Evolutionary conservation across 2,113 vertebrate genomes (phyloP), one percentile per base, ranked within the genome.

Genomic region (Rhea americana): DNA sequence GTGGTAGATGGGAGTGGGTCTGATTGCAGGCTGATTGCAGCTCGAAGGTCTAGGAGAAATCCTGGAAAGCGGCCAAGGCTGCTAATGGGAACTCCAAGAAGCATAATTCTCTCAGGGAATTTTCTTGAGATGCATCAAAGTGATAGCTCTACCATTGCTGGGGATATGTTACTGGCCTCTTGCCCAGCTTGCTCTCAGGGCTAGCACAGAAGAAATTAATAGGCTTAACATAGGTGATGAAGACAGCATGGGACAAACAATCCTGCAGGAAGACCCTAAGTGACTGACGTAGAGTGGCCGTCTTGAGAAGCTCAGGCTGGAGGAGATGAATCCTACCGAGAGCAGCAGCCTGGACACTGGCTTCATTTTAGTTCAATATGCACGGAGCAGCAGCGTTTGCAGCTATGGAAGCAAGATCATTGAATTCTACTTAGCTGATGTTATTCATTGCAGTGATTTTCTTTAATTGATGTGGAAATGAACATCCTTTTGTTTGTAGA

Each of bases 381-480:
- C 28, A 26, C 81, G 20, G 73, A 75, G 55, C 3, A 3, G 68
- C 4, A 3, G 76, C 55, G 28, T 51, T 83, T 51, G 77, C 77
- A 84, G 67, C 2, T 4, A 37, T 45, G 67, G 82, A 62, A 91
- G 45, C 13, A 35, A 89, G 67, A 93, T 62, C 87, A 16, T 9
- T 80, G 78, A 66, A 78, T 93, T 93, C 79, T 84, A 41, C 63
- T 35, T 58, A 80, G 82, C 32, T 86, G 81, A 82, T 90, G 45
- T 71, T 93, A 89, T 71, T 86, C 71, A 13, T 56, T 39, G 88
- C 66, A 89, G 78, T 70, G 88, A 91, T 95, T 89, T 95, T 75
- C 93, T 96, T 81, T 91, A 94, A 96, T 96, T 94, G 79, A 24
- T 47, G 48, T 25, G 81, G 83, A 76, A 82, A 62, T 18, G 88